Evolutionary conservation across 2,113 vertebrate genomes (phyloP).

Genomic region (Mormyrus lacerda): DNA sequence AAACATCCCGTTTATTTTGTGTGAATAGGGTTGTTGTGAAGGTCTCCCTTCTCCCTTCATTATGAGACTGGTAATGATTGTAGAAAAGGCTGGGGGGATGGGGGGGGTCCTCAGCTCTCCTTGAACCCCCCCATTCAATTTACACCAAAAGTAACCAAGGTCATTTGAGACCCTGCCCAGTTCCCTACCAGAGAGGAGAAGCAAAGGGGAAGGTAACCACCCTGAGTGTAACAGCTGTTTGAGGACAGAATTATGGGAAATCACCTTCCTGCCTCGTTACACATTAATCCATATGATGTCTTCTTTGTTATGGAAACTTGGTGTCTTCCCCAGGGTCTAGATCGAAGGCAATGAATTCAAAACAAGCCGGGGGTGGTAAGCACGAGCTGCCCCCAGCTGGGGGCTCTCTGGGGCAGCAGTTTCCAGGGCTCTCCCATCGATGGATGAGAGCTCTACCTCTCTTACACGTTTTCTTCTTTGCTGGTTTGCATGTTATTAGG

Average conservation of each 20-base stretch:
- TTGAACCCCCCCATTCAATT: neutral
- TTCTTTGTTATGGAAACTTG: neutral
- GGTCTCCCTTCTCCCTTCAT: neutral
- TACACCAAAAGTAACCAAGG: neutral
- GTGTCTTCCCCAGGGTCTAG: neutral
- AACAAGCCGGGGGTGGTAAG: neutral
- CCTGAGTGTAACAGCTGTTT: neutral
- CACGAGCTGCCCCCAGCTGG: neutral
- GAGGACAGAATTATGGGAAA: neutral
- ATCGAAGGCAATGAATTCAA: neutral
- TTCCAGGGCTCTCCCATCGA: neutral
- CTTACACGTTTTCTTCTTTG: neutral
- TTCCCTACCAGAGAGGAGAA: neutral
- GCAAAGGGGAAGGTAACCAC: neutral
- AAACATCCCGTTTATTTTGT: neutral
- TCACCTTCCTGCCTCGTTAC: neutral
- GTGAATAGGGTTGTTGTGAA: neutral
- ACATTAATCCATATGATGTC: neutral
- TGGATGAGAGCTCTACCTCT: neutral
- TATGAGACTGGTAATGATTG: neutral
- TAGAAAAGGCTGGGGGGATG: neutral
- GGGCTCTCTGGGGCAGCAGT: neutral
- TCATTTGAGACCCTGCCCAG: neutral
- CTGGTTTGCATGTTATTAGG: neutral
- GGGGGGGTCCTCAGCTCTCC: neutral